These are phyloP conservation scores for Hermodice carunculata DNA, from an alignment of 2,888 invertebrate genomes.

Conservation along the genomic window DNA sequence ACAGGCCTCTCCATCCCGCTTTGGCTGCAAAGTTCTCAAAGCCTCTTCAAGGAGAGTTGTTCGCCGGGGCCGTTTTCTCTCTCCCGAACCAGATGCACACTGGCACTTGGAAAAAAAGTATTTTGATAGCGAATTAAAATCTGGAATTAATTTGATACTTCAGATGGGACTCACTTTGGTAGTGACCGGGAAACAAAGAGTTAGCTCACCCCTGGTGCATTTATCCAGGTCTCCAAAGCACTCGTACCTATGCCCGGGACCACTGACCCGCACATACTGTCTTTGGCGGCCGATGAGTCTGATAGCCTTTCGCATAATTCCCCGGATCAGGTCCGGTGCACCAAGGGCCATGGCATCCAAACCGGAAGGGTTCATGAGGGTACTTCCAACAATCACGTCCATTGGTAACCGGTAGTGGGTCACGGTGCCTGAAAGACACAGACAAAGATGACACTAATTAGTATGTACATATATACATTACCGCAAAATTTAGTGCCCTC, in stretches of 20 bases:
- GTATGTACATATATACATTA: too few species aligned
- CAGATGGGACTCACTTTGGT: too few species aligned
- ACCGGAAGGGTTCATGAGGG: slow-evolving; percentile 61
- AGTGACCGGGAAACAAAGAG: background rate
- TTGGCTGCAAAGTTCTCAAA: too few species aligned
- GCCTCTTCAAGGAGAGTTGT: too few species aligned
- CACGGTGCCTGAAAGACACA: slow-evolving; percentile 47
- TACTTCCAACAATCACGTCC: slow-evolving; percentile 50
- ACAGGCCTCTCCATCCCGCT: too few species aligned
- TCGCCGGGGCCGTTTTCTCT: too few species aligned
- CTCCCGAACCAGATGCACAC: too few species aligned
- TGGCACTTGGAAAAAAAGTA: too few species aligned
- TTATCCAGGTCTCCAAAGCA: slow-evolving; percentile 65
- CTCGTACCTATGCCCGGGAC: slow-evolving; percentile 61
- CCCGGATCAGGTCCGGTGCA: slow-evolving; percentile 44
- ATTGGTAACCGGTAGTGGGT: slow-evolving; percentile 63
- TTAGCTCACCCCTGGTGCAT: slow-evolving; percentile 52
- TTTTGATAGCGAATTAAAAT: too few species aligned
- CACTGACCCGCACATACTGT: slow-evolving; percentile 57
- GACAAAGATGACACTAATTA: too few species aligned
- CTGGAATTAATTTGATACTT: too few species aligned
- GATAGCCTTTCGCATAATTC: slow-evolving; percentile 58
- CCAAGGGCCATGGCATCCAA: slow-evolving; percentile 57
- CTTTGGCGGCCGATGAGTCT: slow-evolving; percentile 48
- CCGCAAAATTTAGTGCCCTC: too few species aligned